These are phyloP conservation scores for Tricholauxania praeusta DNA, from an alignment of 2,888 invertebrate genomes.

Conservation along the genomic window DNA sequence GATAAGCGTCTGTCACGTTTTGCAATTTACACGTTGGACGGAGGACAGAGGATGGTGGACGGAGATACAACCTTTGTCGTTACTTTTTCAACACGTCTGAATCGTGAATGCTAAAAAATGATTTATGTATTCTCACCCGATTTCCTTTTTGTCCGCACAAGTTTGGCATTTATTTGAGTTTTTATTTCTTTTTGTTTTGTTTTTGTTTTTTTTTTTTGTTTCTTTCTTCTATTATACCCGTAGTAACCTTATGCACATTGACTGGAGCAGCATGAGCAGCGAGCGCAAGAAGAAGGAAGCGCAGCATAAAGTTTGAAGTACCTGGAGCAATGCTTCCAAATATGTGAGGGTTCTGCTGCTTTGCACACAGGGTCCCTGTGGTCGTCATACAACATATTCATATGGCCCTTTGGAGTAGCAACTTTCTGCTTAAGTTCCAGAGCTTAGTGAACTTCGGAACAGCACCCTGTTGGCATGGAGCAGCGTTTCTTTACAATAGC, in stretches of 20 bases:
- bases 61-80: slow-evolving; percentile 25
- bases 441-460: background rate
- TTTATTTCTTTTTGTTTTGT: slow-evolving; percentile 2
- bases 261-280: background rate
- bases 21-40: slow-evolving; percentile 28
- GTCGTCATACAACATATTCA: background rate
- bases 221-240: background rate
- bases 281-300: background rate
- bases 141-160: slow-evolving; percentile 26
- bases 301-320: background rate
- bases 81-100: slow-evolving; percentile 27
- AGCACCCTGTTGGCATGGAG: slow-evolving; percentile 21
- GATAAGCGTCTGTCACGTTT: slow-evolving; percentile 29
- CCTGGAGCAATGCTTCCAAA: background rate
- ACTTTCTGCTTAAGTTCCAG: background rate
- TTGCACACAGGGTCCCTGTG: background rate
- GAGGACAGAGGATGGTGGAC: background rate
- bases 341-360: slow-evolving; percentile 5
- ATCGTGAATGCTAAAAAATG: slow-evolving; percentile 26
- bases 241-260: background rate
- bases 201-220: background rate
- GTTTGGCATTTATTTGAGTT: slow-evolving; percentile 26
- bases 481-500: background rate
- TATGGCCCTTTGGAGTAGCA: background rate
- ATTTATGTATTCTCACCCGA: slow-evolving; percentile 29